Conservation (phyloP, 2,113 vertebrate genomes). For the Corydoras maculifer region DNA sequence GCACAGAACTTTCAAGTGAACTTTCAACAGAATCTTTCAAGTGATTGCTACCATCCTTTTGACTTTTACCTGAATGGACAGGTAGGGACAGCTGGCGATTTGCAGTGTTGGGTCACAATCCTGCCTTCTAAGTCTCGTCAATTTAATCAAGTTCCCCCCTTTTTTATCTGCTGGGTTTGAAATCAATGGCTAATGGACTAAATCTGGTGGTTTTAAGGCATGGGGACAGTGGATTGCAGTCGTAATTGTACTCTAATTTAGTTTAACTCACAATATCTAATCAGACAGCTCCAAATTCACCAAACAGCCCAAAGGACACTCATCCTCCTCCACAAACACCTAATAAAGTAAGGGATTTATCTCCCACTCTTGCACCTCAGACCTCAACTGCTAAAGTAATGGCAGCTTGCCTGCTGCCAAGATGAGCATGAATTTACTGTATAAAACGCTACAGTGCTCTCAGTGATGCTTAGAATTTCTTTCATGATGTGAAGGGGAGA, state of each 20-base stretch:
- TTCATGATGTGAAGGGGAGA: constrained; percentile 24
- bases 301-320: constrained; percentile 51
- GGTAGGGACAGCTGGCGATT: constrained; percentile 28
- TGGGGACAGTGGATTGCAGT: constrained; percentile 47
- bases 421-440: constrained; percentile 32
- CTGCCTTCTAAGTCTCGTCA: constrained; percentile 15
- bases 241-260: constrained; percentile 57
- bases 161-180: constrained; percentile 44
- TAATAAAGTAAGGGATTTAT: constrained; percentile 50
- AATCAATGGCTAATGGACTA: constrained; percentile 51
- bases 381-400: constrained; percentile 43
- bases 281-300: constrained; percentile 53
- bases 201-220: constrained; percentile 51
- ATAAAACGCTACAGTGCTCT: constrained; percentile 39
- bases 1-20: background rate
- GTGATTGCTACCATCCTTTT: constrained; percentile 9
- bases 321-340: constrained; percentile 48
- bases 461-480: constrained; percentile 41
- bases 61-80: constrained; percentile 34
- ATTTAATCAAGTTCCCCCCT: constrained; percentile 21
- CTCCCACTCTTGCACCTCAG: constrained; percentile 26
- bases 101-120: constrained; percentile 14
- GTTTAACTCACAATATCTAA: constrained; percentile 55
- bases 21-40: background rate
- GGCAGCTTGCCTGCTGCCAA: constrained; percentile 41